These are phyloP conservation scores for Chaetura pelagica DNA, from an alignment of 2,113 vertebrate species.

Conservation along the genomic window DNA sequence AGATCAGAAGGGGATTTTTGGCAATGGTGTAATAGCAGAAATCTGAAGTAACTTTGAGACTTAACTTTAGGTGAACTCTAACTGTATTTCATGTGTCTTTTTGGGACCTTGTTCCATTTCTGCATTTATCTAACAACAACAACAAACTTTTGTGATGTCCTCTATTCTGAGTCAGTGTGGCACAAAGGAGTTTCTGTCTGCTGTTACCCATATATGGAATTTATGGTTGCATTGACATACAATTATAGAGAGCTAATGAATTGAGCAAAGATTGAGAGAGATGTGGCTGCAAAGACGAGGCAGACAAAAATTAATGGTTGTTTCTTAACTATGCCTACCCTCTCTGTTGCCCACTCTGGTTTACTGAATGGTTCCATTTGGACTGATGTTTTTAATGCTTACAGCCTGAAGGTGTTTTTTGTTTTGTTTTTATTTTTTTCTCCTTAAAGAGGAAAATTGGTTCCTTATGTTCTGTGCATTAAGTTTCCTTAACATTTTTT, in stretches of 20 bases:
- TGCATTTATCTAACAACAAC: not conserved
- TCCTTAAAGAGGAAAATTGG: conserved; percentile 62
- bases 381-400: conserved; percentile 2
- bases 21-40: not conserved
- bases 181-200: not conserved
- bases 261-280: not conserved
- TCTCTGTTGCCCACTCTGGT: not conserved
- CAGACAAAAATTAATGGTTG: not conserved
- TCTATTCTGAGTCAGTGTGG: not conserved
- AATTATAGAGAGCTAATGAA: conserved; percentile 21
- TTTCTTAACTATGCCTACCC: not conserved
- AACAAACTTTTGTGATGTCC: not conserved
- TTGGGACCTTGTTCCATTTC: not conserved
- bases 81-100: not conserved
- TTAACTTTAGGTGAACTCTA: not conserved
- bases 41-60: not conserved
- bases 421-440: not conserved
- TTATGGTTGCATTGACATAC: not conserved
- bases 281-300: not conserved
- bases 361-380: not conserved
- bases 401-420: conserved; percentile 58
- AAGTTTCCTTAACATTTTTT: conserved; percentile 64
- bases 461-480: conserved; percentile 73
- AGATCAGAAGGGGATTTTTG: conserved; percentile 37
- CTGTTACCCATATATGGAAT: not conserved